These are phyloP conservation scores for Fukomys damarensis DNA, from an alignment of 2,113 vertebrate species.

Conservation along the genomic window DNA sequence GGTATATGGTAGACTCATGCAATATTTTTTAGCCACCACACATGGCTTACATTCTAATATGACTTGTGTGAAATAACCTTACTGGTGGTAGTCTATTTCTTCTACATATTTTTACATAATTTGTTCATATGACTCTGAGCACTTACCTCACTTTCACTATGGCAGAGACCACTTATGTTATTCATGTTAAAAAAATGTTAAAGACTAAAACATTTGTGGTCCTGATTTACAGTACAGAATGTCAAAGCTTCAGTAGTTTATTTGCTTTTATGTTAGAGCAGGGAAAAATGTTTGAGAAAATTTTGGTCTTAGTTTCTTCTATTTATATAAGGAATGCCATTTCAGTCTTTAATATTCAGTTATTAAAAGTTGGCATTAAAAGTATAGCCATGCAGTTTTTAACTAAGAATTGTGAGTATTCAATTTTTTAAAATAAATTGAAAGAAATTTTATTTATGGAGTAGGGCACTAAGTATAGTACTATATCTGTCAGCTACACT, in stretches of 20 bases:
- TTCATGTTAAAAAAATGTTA: not conserved
- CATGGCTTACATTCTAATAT: not conserved
- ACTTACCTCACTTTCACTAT: not conserved
- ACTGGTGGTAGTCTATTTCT: not conserved
- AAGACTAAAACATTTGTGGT: not conserved
- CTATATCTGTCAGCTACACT: not conserved
- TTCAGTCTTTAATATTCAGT: not conserved
- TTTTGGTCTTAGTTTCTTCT: not conserved
- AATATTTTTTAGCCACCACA: not conserved
- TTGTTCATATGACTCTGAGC: not conserved
- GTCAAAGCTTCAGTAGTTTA: not conserved
- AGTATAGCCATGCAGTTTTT: not conserved
- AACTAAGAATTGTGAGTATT: slow-evolving; percentile 38
- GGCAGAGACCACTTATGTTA: not conserved
- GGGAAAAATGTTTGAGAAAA: not conserved
- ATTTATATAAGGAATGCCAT: not conserved
- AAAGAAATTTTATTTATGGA: slow-evolving; percentile 49
- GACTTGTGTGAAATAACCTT: not conserved
- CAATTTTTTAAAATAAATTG: not conserved
- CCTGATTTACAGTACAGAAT: not conserved
- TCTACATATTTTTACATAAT: not conserved
- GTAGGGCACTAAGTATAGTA: not conserved
- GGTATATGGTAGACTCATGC: not conserved
- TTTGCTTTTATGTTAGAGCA: not conserved
- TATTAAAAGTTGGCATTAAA: slow-evolving; percentile 22